A percentile compares a stretch with the other conserved stretches of the same genome.
These are phyloP conservation scores for Oasisia sp. DNA, from an alignment of 2,888 invertebrate genomes.

Conservation along the genomic window DNA sequence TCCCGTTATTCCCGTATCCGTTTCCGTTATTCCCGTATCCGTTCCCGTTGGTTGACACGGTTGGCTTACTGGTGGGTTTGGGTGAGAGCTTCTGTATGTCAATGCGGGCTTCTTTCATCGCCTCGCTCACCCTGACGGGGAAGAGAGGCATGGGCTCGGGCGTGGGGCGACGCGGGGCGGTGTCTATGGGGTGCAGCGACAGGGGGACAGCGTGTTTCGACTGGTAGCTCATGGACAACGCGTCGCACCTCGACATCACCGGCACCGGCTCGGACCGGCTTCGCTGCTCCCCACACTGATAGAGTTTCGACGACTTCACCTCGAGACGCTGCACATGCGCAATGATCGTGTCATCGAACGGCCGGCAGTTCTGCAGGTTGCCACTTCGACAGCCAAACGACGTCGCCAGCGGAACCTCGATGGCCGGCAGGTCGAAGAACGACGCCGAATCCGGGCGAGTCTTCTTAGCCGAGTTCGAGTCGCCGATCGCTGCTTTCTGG, in stretches of 20 bases:
- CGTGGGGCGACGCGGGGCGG: background rate
- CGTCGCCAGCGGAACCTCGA: background rate
- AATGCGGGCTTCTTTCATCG: slow-evolving; percentile 17
- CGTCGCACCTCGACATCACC: background rate
- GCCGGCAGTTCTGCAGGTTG: background rate
- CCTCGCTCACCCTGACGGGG: background rate
- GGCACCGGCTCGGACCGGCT: background rate
- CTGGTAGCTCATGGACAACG: background rate
- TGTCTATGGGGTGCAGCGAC: background rate
- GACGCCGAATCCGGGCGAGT: background rate
- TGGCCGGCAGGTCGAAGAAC: background rate
- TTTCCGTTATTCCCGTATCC: background rate
- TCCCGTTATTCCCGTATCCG: background rate
- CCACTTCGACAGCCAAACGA: background rate
- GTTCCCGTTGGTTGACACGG: background rate
- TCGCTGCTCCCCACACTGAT: background rate
- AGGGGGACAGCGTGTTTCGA: background rate
- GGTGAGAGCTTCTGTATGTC: background rate
- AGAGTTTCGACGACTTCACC: slow-evolving; percentile 1
- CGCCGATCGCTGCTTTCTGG: background rate
- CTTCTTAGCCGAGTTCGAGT: background rate
- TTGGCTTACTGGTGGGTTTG: background rate
- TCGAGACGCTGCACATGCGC: background rate
- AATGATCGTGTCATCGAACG: background rate
- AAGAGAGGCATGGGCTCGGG: background rate